Evolutionary conservation across 2,113 vertebrate genomes (phyloP).

Genomic region (Poeciliopsis occidentalis): DNA sequence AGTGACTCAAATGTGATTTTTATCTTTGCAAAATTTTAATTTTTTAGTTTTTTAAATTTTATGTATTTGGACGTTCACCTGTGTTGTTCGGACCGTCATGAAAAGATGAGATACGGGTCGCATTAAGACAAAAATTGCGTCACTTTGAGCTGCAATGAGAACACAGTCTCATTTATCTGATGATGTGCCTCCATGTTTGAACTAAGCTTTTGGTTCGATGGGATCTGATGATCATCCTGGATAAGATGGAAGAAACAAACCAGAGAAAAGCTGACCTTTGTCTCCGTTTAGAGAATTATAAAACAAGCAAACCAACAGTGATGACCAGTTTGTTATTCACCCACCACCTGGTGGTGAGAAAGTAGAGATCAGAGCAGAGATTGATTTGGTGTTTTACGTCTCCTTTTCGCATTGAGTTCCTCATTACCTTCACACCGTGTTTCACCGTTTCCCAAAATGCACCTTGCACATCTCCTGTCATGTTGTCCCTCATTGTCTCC

Average conservation of each 20-base stretch:
- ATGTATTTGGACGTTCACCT: too few species aligned
- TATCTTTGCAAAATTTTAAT: too few species aligned
- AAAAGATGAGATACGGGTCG: too few species aligned
- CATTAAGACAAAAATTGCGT: too few species aligned
- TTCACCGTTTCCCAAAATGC: conserved; percentile 34
- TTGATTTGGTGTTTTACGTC: not conserved
- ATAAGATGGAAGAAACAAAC: not conserved
- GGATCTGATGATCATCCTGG: not conserved
- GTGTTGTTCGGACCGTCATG: too few species aligned
- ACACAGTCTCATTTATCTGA: not conserved
- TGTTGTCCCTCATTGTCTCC: conserved; percentile 4
- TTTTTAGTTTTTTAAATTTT: too few species aligned
- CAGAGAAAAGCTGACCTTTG: not conserved
- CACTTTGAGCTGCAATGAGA: too few species aligned
- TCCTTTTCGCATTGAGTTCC: conserved; percentile 1
- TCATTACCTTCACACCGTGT: conserved; percentile 18
- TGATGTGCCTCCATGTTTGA: not conserved
- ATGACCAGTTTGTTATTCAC: too few species aligned
- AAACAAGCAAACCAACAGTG: not conserved
- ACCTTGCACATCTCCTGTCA: conserved; percentile 29
- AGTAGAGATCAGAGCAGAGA: not conserved
- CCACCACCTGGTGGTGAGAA: too few species aligned
- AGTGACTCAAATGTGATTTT: too few species aligned
- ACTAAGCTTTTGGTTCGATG: not conserved
- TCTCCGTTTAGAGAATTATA: not conserved